Base-by-base conservation (phyloP, 2,797 vertebrate genomes). In the Uromys caudimaculatus region DNA sequence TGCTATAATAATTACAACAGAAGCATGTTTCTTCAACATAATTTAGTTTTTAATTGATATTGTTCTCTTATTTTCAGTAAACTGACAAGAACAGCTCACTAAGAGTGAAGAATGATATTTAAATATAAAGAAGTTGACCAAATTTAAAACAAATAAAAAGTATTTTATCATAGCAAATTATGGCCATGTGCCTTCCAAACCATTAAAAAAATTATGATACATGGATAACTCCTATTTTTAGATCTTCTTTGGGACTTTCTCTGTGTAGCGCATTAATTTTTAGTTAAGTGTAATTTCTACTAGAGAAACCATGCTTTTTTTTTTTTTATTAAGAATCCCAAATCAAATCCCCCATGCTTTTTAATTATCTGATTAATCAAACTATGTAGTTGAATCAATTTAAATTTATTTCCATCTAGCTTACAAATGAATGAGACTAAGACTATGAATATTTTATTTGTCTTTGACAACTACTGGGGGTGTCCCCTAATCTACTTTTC, bases 11-110 rank as follows among this genome's bases (percentile, higher is more conserved):
- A 87, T 71, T 93, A 10, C 6, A 97, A 52, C 23, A 47, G 19
- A 64, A 96, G 3, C 41, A 29, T 12, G 88, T 27, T 95, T 95
- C 27, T 93, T 89, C 60, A 81, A 62, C 38, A 81, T 38, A 56
- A 0, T 69, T 81, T 81, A 41, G 21, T 58, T 41, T 81, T 76
- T 10, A 54, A 69, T 79, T 92, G 23, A 50, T 44, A 89, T n/a
- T 94, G 1, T 77, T 52, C 50, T 77, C 1, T 75, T 35, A 81
- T 90, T 95, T 84, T 29, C 6, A 76, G 16, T 71, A 88, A 90
- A 54, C 13, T 35, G 14, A 24, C 41, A 54, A 23, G n/a, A 85
- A 4, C 44, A 95, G 21, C 10, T 54, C 44, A 71, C 1, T 62
- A 73, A 62, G 76, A 58, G 3, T 67, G 77, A 52, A 89, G 16